Percentiles rank a stretch among this genome's conserved stretches.
phyloP scores from a whole-genome alignment of 2,113 vertebrate genomes.

The Eurypyga helias region DNA sequence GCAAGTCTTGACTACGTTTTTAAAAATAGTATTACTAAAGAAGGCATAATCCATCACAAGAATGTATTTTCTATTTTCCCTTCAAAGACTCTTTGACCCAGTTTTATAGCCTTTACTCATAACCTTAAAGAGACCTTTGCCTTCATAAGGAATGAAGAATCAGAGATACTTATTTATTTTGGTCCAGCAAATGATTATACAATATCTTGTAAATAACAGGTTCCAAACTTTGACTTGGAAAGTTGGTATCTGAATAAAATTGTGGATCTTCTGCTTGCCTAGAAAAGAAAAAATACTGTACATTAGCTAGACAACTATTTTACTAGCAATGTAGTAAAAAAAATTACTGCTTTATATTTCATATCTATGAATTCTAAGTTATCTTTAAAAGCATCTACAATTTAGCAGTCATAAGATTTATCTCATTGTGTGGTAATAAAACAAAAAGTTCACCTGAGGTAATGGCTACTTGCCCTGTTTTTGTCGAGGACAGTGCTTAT shows the following conservation, averaged over 20 bases:
- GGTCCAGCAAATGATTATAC: background rate
- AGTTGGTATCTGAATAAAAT: background rate
- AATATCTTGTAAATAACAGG: background rate
- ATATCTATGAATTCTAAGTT: background rate
- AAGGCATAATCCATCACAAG: background rate
- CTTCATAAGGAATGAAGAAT: background rate
- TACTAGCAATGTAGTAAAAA: background rate
- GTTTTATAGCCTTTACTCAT: background rate
- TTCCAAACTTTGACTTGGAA: background rate
- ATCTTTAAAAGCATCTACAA: background rate
- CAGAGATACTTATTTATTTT: background rate
- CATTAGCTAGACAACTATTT: background rate
- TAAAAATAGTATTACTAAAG: background rate
- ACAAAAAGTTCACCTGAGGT: background rate
- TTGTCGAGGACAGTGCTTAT: background rate
- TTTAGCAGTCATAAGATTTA: background rate
- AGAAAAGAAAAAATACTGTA: background rate
- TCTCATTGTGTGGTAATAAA: background rate
- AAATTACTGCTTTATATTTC: background rate
- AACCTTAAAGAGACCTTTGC: background rate
- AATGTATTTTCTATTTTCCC: background rate
- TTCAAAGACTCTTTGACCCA: background rate
- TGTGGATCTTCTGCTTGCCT: background rate
- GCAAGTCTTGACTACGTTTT: background rate
- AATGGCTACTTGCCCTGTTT: background rate